A percentile compares a stretch with the other conserved stretches of the same genome.
phyloP scores from a whole-genome alignment of 2,797 vertebrate species.

The Clarias platycephalus region DNA sequence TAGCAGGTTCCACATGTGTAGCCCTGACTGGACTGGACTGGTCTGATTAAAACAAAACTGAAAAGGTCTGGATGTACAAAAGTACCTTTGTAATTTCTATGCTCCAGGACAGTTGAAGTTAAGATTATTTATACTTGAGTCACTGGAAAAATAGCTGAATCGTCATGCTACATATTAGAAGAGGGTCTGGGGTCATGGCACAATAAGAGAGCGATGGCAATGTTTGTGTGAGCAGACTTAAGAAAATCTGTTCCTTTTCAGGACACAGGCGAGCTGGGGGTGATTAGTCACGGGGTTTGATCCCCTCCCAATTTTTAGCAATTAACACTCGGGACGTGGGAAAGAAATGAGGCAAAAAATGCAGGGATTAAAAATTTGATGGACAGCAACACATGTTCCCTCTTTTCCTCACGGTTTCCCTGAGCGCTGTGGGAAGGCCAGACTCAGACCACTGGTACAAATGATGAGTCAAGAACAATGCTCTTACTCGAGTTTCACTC shows the following conservation, averaged over 20 bases:
- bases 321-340: constrained; percentile 81
- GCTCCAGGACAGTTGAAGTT: constrained; percentile 12
- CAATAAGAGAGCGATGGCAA: constrained; percentile 9
- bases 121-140: constrained; percentile 8
- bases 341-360: constrained; percentile 73
- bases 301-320: constrained; percentile 77
- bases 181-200: constrained; percentile 16
- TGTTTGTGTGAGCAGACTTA: constrained; percentile 44
- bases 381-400: constrained; percentile 76
- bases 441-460: constrained; percentile 71
- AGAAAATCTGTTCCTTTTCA: constrained; percentile 35
- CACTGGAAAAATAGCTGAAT: constrained; percentile 28
- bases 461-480: constrained; percentile 54
- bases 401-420: constrained; percentile 26
- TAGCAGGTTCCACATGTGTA: neutral
- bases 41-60: neutral
- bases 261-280: constrained; percentile 24
- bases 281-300: constrained; percentile 71
- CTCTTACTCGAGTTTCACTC: constrained; percentile 24
- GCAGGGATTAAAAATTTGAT: constrained; percentile 74
- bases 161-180: constrained; percentile 9
- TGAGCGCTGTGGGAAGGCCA: constrained; percentile 48
- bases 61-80: constrained; percentile 5
- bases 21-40: constrained; percentile 7
- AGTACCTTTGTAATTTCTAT: constrained; percentile 16